Base-by-base conservation (phyloP, 2,888 invertebrate species). In the Coecobrya sp. region DNA sequence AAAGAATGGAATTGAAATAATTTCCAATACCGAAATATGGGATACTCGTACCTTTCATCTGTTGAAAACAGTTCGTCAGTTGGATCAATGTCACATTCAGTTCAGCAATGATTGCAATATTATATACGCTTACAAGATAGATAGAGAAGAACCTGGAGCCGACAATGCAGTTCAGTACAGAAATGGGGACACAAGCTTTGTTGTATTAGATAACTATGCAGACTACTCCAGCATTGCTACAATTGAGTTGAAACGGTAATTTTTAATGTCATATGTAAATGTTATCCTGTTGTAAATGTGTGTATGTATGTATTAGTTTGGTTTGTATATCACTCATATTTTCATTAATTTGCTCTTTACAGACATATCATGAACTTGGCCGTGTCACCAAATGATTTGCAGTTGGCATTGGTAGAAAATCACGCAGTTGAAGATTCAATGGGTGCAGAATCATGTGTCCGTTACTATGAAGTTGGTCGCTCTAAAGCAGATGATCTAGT, bases 1-100 rank as follows among this genome's bases (percentile, higher is more conserved):
- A 0, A 91, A 92, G 36, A 98, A 98, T 95, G 99, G 99, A 0
- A 96, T 98, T 93, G 99, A 99, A 96, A 98, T 99, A 62, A 98
- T 99, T 95, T 99, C 99, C 88, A 99, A 99, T 95, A 98, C 99
- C 0, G 99, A 99, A 97, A 98, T 99, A 86, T 99, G 99, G 99
- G 99, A 99, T 96, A 96, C 99, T 36, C 96, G 99, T 94, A 99
- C 99, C 65, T 99, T 98, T 96, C 98, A 99, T 95, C 96, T 99
- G 65, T 96, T 99, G 52, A 97, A 99, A 95, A 99, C 99, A 0
- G 99, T 99, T 84, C 98, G 99, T 0, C 97, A 98, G 0, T 96
- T 99, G 93, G 99, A 99, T 95, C 98, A 99, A 95, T 98, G 98
- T 94, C 97, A 97, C 95, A 97, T 99, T 42, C 97, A 97, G 92